A percentile compares a stretch with the other conserved stretches of the same genome.
Conservation (phyloP, 2,797 vertebrate genomes). For the Labeo calbasu region DNA sequence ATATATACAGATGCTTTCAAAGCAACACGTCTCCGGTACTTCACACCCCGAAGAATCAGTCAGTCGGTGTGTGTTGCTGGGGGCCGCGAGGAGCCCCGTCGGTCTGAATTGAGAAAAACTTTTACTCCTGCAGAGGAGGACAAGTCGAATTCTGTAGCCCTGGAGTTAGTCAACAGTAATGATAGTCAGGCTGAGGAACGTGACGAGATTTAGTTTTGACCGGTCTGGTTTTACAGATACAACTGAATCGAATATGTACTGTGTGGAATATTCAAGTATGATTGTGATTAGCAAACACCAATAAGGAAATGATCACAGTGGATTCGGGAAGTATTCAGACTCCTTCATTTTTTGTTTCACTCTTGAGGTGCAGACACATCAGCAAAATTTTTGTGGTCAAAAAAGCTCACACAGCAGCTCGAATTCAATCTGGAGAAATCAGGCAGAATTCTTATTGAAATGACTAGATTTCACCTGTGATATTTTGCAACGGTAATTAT, state of each 20-base stretch:
- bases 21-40: slow-evolving; percentile 46
- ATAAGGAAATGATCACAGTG: neutral
- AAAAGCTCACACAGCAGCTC: no score
- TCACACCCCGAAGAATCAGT: slow-evolving; percentile 30
- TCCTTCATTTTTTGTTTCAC: neutral
- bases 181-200: slow-evolving; percentile 14
- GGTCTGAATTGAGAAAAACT: neutral
- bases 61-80: slow-evolving; percentile 15
- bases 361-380: neutral
- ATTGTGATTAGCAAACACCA: slow-evolving; percentile 3
- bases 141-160: slow-evolving; percentile 21
- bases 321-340: neutral
- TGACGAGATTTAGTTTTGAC: neutral
- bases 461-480: neutral
- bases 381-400: no score
- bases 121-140: slow-evolving; percentile 18
- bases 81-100: slow-evolving; percentile 30
- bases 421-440: neutral
- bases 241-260: neutral
- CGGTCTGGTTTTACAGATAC: neutral
- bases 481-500: neutral
- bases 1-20: slow-evolving; percentile 52
- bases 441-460: neutral
- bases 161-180: slow-evolving; percentile 21
- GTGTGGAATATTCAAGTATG: neutral